Percentiles rank a stretch among this genome's conserved stretches.
phyloP scores from a whole-genome alignment of 2,113 vertebrate genomes.

The Sardina pilchardus region DNA sequence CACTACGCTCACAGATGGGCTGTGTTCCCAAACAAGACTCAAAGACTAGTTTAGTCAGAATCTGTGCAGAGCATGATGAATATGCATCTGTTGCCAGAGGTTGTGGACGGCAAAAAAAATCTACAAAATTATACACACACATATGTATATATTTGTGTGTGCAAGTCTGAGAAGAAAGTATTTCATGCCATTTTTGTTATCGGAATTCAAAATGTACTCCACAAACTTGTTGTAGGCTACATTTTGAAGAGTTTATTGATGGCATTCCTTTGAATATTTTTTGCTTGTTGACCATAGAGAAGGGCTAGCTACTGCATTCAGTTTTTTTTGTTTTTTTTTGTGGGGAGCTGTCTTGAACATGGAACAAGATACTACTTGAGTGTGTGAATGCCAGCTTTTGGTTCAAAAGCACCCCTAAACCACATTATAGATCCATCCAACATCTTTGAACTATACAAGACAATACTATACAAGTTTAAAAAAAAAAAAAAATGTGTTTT shows the following conservation, averaged over 20 bases:
- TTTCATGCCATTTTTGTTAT: not conserved
- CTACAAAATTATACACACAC: not conserved
- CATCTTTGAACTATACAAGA: not conserved
- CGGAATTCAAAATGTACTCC: not conserved
- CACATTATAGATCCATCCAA: not conserved
- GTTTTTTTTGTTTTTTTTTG: not conserved
- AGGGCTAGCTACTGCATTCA: not conserved
- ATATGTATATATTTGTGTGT: not conserved
- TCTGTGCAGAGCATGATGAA: not conserved
- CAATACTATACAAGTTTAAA: not conserved
- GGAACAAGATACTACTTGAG: not conserved
- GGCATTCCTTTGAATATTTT: not conserved
- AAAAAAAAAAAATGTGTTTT: not conserved
- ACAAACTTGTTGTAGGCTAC: not conserved
- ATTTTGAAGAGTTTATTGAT: not conserved
- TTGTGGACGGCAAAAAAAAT: not conserved
- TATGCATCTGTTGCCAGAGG: constrained; percentile 14
- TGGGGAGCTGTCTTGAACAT: not conserved
- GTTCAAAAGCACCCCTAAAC: constrained; percentile 2
- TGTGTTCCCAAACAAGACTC: constrained; percentile 26
- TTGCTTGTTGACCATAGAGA: not conserved
- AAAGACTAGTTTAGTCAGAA: constrained; percentile 26
- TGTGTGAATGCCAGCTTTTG: not conserved
- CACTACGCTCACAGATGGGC: constrained; percentile 40
- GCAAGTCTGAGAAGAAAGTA: not conserved